phyloP scores from a whole-genome alignment of 2,797 vertebrate genomes.

The Dromococcyx pavoninus region DNA sequence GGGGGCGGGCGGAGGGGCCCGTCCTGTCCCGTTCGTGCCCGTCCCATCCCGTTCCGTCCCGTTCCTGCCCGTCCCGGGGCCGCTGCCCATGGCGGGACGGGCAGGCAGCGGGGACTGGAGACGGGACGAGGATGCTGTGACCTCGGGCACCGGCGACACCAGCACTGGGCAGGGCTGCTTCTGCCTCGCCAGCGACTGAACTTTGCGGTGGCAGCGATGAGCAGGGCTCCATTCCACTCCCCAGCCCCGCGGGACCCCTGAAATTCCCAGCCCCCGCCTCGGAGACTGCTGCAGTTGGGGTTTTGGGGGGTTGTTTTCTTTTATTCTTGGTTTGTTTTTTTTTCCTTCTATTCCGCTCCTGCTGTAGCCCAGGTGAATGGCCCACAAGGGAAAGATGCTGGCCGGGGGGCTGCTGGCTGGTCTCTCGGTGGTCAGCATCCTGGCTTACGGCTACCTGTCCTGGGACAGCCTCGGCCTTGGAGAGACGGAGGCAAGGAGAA shows the following conservation, averaged over 20 bases:
- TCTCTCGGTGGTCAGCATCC: slow-evolving; percentile 78
- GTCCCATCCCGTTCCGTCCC: background rate
- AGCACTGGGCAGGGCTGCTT: too few relatives aligned
- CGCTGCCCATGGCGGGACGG: background rate
- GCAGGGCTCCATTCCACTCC: background rate
- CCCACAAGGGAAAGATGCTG: slow-evolving; percentile 70
- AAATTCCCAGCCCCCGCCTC: background rate
- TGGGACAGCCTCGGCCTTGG: slow-evolving; percentile 75
- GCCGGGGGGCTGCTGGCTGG: slow-evolving; percentile 71
- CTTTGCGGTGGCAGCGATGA: background rate
- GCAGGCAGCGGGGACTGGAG: background rate
- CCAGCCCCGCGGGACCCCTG: background rate
- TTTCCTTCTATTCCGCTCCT: background rate
- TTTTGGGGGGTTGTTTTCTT: background rate
- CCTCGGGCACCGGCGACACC: background rate
- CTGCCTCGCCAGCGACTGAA: background rate
- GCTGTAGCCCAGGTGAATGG: slow-evolving; percentile 58
- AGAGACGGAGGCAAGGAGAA: background rate
- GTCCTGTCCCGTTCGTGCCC: background rate
- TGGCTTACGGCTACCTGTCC: slow-evolving; percentile 78
- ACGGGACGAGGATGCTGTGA: slow-evolving; percentile 28
- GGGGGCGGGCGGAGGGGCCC: background rate
- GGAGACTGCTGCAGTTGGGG: background rate
- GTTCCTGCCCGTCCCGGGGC: background rate
- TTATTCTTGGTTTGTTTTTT: background rate